Conservation (phyloP, 2,797 vertebrate genomes). For the Ctenopoma kingsleyae region DNA sequence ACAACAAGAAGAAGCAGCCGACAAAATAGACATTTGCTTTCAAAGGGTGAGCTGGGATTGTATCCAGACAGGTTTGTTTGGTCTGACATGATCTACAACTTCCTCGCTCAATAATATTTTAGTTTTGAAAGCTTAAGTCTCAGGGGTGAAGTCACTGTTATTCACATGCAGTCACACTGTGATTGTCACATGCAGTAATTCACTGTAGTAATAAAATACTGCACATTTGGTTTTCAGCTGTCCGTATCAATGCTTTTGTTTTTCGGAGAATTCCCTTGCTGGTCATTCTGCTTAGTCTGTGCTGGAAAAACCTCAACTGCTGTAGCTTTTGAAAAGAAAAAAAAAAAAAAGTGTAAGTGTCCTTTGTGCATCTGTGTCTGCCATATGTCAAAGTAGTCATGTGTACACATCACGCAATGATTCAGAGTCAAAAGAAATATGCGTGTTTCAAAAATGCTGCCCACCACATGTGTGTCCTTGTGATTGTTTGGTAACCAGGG, state of each 20-base stretch:
- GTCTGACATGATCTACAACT: neutral
- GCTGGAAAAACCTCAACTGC: neutral
- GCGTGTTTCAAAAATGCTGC: neutral
- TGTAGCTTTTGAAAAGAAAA: neutral
- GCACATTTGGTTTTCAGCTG: constrained; percentile 1
- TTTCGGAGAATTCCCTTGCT: neutral
- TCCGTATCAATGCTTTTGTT: neutral
- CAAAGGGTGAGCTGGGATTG: constrained; percentile 15
- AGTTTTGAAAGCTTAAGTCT: neutral
- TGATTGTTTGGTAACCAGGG: neutral
- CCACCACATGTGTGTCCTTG: neutral
- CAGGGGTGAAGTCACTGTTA: neutral
- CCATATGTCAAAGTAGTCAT: neutral
- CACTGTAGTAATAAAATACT: neutral
- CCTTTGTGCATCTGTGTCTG: neutral
- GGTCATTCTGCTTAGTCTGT: neutral
- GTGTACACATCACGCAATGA: neutral
- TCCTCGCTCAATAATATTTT: neutral
- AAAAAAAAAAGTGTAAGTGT: neutral
- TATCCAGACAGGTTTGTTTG: constrained; percentile 12
- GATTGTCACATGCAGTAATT: neutral
- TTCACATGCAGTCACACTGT: too few species aligned
- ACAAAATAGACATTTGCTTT: constrained; percentile 13
- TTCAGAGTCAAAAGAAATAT: neutral
- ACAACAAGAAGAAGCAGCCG: too few species aligned